Evolutionary conservation across 2,797 vertebrate species (phyloP).

Genomic region (Choloepus didactylus): DNA sequence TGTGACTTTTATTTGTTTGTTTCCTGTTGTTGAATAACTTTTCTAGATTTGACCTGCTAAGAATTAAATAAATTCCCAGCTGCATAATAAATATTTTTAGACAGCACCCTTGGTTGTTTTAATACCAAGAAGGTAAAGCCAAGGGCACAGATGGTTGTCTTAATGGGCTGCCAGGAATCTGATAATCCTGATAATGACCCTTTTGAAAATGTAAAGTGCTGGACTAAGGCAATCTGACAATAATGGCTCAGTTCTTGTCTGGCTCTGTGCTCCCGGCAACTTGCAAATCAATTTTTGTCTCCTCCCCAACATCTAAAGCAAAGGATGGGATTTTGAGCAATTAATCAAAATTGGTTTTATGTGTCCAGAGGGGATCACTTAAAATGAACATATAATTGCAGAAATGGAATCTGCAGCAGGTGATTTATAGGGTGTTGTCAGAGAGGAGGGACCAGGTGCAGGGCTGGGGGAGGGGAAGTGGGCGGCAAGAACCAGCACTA

Average conservation of each 20-base stretch:
- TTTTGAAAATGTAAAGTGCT: constrained; percentile 36
- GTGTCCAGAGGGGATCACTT: constrained; percentile 43
- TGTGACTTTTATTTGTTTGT: background rate
- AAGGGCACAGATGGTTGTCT: background rate
- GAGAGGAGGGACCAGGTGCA: background rate
- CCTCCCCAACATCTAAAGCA: background rate
- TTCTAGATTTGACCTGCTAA: constrained; percentile 57
- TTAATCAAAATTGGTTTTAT: constrained; percentile 54
- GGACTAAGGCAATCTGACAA: background rate
- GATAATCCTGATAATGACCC: constrained; percentile 22
- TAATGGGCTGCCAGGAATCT: background rate
- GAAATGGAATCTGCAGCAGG: background rate
- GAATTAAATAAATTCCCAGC: constrained; percentile 16
- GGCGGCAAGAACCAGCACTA: background rate
- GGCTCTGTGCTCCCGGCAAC: constrained; percentile 24
- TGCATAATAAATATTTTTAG: constrained; percentile 60
- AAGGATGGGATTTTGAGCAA: constrained; percentile 44
- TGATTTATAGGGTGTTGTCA: background rate
- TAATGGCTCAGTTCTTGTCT: background rate
- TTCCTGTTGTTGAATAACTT: background rate
- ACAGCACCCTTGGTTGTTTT: constrained; percentile 47
- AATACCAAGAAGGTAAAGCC: constrained; percentile 57
- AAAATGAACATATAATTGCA: constrained; percentile 30
- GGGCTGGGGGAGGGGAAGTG: background rate
- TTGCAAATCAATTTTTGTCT: constrained; percentile 38